Conservation (phyloP, 2,113 vertebrate species). For the Gymnogyps californianus region DNA sequence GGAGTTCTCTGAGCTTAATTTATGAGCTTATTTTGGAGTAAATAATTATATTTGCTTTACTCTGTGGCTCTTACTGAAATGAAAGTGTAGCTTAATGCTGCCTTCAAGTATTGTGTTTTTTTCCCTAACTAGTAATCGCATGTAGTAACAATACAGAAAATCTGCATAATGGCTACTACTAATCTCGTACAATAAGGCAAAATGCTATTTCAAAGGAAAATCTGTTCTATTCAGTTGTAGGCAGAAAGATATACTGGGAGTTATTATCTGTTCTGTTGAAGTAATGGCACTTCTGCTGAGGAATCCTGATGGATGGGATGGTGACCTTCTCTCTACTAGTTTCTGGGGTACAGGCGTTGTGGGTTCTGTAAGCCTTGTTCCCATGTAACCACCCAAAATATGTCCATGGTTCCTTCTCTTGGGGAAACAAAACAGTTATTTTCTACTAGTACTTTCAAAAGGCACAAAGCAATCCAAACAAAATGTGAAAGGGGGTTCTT, state of each 20-base stretch:
- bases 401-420: not conserved
- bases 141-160: not conserved
- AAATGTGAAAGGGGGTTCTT: not conserved
- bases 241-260: not conserved
- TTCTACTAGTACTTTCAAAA: not conserved
- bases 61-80: not conserved
- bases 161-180: not conserved
- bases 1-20: not conserved
- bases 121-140: not conserved
- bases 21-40: not conserved
- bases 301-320: not conserved
- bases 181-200: not conserved
- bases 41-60: not conserved
- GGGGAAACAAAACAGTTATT: not conserved
- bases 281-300: not conserved
- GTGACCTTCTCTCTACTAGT: not conserved
- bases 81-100: not conserved
- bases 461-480: not conserved
- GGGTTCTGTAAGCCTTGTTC: not conserved
- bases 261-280: not conserved
- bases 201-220: not conserved
- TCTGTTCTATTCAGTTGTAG: not conserved
- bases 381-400: not conserved
- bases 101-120: fast-evolving
- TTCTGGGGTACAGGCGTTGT: not conserved